These are phyloP conservation scores for Eupithecia inturbata DNA, from an alignment of 2,888 invertebrate genomes.

Conservation along the genomic window DNA sequence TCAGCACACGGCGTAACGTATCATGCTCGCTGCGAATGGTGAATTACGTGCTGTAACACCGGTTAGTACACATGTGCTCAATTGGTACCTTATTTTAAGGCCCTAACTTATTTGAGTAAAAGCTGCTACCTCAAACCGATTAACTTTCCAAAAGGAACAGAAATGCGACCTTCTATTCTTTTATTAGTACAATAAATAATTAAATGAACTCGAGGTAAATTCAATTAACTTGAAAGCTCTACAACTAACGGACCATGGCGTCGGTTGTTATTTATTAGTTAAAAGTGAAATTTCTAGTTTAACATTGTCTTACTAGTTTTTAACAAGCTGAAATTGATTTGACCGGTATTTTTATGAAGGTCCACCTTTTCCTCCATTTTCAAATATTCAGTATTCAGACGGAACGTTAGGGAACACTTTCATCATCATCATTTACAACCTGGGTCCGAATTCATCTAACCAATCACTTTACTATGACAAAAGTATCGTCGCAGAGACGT, in stretches of 20 bases:
- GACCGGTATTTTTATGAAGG: not conserved
- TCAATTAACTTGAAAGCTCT: conserved; percentile 41
- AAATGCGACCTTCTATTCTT: conserved; percentile 37
- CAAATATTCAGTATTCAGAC: not conserved
- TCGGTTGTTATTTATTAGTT: conserved; percentile 22
- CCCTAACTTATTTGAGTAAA: conserved; percentile 8
- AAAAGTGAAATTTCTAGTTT: conserved; percentile 26
- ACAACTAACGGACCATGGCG: conserved; percentile 18
- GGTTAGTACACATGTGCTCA: too few relatives aligned
- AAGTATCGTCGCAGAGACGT: too few relatives aligned
- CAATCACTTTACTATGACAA: too few relatives aligned
- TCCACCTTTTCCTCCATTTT: not conserved
- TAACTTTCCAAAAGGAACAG: conserved; percentile 45
- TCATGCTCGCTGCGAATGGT: too few relatives aligned
- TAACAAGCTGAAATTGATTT: not conserved
- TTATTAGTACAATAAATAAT: conserved; percentile 42
- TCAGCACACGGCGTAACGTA: too few relatives aligned
- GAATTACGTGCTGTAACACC: too few relatives aligned
- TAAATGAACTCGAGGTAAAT: conserved; percentile 37
- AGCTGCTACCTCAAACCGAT: conserved; percentile 28
- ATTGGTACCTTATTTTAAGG: not conserved
- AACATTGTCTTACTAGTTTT: not conserved
- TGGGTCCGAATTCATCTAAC: too few relatives aligned
- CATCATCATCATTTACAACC: not conserved
- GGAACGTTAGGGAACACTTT: not conserved